Evolutionary conservation across 1,140 invertebrate genomes (phyloP).

Genomic region (Aphaenogaster floridana): DNA sequence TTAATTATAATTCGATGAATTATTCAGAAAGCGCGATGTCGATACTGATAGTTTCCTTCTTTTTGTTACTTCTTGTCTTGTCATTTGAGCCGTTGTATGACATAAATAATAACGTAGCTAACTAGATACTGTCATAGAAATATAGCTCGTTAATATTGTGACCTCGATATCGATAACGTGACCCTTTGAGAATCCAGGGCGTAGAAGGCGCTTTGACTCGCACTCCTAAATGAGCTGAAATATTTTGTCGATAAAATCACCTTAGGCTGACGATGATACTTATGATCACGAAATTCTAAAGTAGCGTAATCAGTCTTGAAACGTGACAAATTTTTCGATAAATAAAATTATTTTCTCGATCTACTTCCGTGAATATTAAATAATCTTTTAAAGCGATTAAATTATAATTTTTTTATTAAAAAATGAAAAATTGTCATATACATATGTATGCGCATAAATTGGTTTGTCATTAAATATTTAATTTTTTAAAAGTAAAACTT

Average conservation of each 20-base stretch:
- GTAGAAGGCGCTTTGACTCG: background rate
- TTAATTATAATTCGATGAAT: constrained; percentile 44
- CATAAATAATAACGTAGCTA: constrained; percentile 32
- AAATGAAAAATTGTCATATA: background rate
- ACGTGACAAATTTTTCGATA: background rate
- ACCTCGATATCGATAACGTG: constrained; percentile 13
- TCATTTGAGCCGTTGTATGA: background rate
- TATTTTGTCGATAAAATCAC: constrained; percentile 6
- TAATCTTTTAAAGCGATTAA: background rate
- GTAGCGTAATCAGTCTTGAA: background rate
- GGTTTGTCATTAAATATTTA: background rate
- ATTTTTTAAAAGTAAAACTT: background rate
- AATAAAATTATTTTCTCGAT: background rate
- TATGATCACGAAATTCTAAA: background rate
- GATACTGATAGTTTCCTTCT: constrained; percentile 13
- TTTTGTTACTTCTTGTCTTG: background rate
- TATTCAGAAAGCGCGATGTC: constrained; percentile 41
- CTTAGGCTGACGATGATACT: background rate
- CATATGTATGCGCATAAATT: background rate
- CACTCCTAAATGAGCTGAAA: background rate
- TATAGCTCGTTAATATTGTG: constrained; percentile 39
- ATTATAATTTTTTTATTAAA: background rate
- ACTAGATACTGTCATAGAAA: constrained; percentile 6
- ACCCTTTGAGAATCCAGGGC: background rate
- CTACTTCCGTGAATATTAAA: background rate